Evolutionary conservation across 1,140 invertebrate genomes (phyloP).

Genomic region (Pollicipes pollicipes): DNA sequence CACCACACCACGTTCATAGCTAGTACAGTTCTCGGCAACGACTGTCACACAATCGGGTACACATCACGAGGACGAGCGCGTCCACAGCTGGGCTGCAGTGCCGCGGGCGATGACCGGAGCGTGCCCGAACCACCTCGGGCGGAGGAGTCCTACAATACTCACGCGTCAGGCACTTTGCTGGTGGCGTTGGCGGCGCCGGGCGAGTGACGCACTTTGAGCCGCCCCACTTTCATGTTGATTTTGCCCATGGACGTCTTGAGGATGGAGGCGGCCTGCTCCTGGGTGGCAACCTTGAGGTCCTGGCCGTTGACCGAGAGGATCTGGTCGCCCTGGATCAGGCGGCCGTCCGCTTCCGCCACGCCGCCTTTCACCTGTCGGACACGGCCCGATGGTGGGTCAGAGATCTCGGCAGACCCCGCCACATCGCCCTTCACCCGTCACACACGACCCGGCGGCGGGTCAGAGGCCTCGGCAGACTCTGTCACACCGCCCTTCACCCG

Average conservation of each 20-base stretch:
- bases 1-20: no score
- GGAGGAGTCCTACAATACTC: no score
- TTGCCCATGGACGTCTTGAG: constrained; percentile 63
- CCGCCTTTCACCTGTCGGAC: constrained; percentile 58
- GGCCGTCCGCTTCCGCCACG: constrained; percentile 73
- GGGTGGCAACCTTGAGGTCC: constrained; percentile 57
- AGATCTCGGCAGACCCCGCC: no score
- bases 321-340: constrained; percentile 81
- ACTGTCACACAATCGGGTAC: no score
- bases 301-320: constrained; percentile 76
- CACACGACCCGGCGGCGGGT: no score
- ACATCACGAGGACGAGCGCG: no score
- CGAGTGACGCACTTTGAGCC: constrained; percentile 40
- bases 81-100: no score
- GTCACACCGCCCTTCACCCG: neutral
- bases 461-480: neutral
- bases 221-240: constrained; percentile 56
- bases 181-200: constrained; percentile 11
- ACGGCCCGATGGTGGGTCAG: no score
- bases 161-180: neutral
- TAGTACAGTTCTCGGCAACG: no score
- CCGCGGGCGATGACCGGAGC: no score
- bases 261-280: constrained; percentile 71
- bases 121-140: no score
- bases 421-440: no score